Percentiles rank a stretch among this genome's conserved stretches.
phyloP scores from a whole-genome alignment of 2,113 vertebrate species.

The Syrrhaptes paradoxus region DNA sequence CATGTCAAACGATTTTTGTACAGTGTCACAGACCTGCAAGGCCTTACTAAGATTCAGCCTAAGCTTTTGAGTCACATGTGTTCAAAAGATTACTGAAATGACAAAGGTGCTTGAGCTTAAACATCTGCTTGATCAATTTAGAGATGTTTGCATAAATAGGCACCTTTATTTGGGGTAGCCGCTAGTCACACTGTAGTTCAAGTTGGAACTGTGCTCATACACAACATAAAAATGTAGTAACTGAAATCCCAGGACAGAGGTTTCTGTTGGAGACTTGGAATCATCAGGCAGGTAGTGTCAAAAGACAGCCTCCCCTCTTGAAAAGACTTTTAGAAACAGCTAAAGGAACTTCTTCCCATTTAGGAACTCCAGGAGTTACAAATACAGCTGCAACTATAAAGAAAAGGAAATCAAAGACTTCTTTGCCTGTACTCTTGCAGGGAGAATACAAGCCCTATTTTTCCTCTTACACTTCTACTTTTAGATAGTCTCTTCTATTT shows the following conservation, averaged over 20 bases:
- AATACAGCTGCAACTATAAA: not conserved
- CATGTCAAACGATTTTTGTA: not conserved
- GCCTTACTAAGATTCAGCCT: not conserved
- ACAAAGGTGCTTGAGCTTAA: not conserved
- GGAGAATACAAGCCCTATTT: not conserved
- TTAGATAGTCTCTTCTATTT: not conserved
- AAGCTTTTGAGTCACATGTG: not conserved
- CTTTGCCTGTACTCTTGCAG: not conserved
- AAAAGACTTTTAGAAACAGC: not conserved
- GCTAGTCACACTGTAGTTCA: not conserved
- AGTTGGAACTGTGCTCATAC: not conserved
- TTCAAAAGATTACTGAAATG: not conserved
- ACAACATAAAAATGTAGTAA: accelerated
- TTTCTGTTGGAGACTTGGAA: not conserved
- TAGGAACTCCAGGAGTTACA: not conserved
- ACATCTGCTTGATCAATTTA: not conserved
- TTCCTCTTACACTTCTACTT: not conserved
- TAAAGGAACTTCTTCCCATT: not conserved
- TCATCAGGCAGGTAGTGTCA: not conserved
- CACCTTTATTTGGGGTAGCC: not conserved
- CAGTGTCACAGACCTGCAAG: not conserved
- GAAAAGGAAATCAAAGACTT: not conserved
- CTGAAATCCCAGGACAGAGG: not conserved
- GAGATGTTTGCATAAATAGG: not conserved
- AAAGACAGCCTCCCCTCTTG: not conserved